Evolutionary conservation across 2,888 invertebrate species (phyloP), one percentile per base, ranked within the genome.

Genomic region (Synergus gifuensis): DNA sequence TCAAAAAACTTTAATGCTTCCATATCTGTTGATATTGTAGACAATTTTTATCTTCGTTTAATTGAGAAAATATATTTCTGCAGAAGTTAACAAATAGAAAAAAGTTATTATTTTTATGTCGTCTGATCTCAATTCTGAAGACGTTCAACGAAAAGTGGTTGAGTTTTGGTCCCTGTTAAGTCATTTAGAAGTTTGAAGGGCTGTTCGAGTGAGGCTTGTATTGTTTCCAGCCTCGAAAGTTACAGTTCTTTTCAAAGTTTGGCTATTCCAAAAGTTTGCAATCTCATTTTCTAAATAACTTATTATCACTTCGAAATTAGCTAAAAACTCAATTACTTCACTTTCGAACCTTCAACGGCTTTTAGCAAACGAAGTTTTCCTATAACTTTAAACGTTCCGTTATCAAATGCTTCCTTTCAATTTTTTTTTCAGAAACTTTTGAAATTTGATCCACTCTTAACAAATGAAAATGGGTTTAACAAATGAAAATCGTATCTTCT

Each of bases 241-340:
- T 73, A 73, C 36, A 5, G 54, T 54, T 54, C 73, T 40, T 73
- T 73, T 49, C 36, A 58, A 58, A 73, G 54, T 73, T 40, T 12
- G 5, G 36, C 73, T 73, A 54, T 73, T 73, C 54, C 54, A 40
- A 40, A 73, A 54, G 73, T 73, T 54, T 9, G 12, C n/a, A 73
- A 73, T 58, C n/a, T 54, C 73, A 36, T 73, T 73, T 58, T 58
- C 36, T 40, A 73, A 73, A 73, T 54, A 73, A 73, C 54, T 73
- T 73, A 40, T 54, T 49, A 69, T 49, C 69, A 46, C 46, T 69
- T 46, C 3, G 49, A 36, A 69, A 69, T 46, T 69, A 49, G 28
- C 42, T 66, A 66, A 66, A 36, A 69, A 69, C 46, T 28, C 49
- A 18, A 46, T 49, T 69, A 69, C 69, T 28, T 69, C 28, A 69